Base-by-base conservation (phyloP, 2,797 vertebrate genomes). In the Echiichthys vipera region DNA sequence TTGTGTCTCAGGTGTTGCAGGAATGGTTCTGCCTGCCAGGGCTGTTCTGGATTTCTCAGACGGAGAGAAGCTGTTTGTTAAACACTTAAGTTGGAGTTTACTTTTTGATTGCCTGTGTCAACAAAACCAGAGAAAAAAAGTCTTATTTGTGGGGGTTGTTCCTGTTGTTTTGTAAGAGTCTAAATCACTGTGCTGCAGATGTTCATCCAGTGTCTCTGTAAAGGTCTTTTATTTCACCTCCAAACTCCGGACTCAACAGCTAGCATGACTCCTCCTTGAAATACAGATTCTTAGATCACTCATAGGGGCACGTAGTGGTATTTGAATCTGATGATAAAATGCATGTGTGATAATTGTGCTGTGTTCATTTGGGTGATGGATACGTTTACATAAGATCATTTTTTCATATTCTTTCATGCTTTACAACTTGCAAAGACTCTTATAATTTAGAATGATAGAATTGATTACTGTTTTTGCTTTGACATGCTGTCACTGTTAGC, bases 291-390 rank as follows among this genome's bases (percentile, higher is more conserved):
- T 73, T 61, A 65, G 68, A 65, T 77, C 73, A 77, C 71, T 74
- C 61, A n/a, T 3, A 6, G 32, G 34, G 66, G n/a, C 58, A 54
- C 10, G 11, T 17, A 36, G 45, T 63, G 51, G 50, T 55, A 76
- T 86, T 75, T 81, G 74, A 84, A 80, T 90, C 67, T 71, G 79
- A 73, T 62, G 84, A 85, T 78, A 81, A 80, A 78, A 78, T 62
- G 66, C 71, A 88, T 65, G 63, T 84, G 86, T 90, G 84, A 80
- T 88, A 90, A 86, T 72, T 74, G 57, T 73, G 78, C 71, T 85
- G 84, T 85, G 86, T 88, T 92, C 75, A 84, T 92, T 89, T 89
- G 71, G 84, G 72, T 91, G 91, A 90, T 88, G 84, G 88, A 91
- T 90, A 82, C 80, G 68, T 78, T 75, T n/a, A n/a, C n/a, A n/a